Evolutionary conservation across 2,797 vertebrate species (phyloP).

Genomic region (Orientallactaga sibirica): DNA sequence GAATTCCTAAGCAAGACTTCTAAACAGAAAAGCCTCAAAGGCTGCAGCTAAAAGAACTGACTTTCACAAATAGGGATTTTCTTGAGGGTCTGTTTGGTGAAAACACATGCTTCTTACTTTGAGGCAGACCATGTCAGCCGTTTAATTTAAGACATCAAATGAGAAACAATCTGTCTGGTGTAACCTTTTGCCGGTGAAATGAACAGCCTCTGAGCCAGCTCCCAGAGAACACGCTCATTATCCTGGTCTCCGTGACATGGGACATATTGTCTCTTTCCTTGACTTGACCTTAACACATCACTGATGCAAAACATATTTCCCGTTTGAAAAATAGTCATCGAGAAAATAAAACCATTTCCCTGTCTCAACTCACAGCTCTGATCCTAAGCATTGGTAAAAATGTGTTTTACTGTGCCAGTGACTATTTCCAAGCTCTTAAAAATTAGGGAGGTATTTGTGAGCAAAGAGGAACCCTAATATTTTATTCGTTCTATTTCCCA

Average conservation of each 20-base stretch:
- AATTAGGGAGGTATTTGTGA: constrained; percentile 62
- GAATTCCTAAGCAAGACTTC: constrained; percentile 30
- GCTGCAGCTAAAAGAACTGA: constrained; percentile 2
- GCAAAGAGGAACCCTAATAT: constrained; percentile 63
- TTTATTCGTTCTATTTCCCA: constrained; percentile 42
- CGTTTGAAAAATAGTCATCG: constrained; percentile 81
- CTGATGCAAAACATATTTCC: constrained; percentile 75
- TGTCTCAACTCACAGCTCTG: constrained; percentile 49
- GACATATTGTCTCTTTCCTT: constrained; percentile 82
- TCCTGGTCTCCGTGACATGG: constrained; percentile 67
- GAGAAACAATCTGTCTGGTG: constrained; percentile 76
- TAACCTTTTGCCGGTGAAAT: constrained; percentile 80
- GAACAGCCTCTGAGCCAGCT: constrained; percentile 78
- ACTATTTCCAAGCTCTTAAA: constrained; percentile 62
- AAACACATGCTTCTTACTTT: constrained; percentile 68
- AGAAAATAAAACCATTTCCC: constrained; percentile 79
- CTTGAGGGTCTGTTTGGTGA: constrained; percentile 75
- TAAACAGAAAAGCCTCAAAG: constrained; percentile 57
- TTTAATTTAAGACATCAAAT: constrained; percentile 80
- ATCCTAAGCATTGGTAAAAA: constrained; percentile 48
- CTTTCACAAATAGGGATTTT: constrained; percentile 54
- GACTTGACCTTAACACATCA: constrained; percentile 81
- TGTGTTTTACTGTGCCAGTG: constrained; percentile 51
- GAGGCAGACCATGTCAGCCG: constrained; percentile 73
- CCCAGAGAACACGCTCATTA: constrained; percentile 81